Percentiles rank a stretch among this genome's conserved stretches.
Evolutionary conservation across 1,140 invertebrate genomes (phyloP).

Genomic region (Drosophila nigrodunni): DNA sequence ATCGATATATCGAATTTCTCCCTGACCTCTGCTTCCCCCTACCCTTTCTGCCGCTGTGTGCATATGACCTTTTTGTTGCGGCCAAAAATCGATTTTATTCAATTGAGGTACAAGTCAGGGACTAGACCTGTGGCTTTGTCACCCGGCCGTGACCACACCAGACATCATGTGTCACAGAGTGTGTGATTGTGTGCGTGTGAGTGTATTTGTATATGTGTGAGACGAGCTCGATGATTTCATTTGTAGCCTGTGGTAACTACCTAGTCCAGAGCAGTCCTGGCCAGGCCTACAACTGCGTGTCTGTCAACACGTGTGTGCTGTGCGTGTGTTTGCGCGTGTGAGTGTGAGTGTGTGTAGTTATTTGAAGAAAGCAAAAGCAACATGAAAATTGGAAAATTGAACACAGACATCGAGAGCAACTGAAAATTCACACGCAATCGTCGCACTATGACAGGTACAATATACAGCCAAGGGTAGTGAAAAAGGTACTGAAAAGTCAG

Average conservation of each 20-base stretch:
- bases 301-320: conserved; percentile 37
- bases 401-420: conserved; percentile 30
- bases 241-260: conserved; percentile 61
- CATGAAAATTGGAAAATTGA: conserved; percentile 51
- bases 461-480: background rate
- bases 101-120: conserved; percentile 36
- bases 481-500: background rate
- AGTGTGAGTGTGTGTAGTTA: conserved; percentile 3
- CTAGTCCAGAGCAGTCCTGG: conserved; percentile 28
- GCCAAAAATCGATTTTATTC: conserved; percentile 68
- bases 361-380: conserved; percentile 29
- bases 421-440: conserved; percentile 68
- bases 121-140: conserved; percentile 56
- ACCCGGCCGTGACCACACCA: conserved; percentile 71
- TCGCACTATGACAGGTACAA: conserved; percentile 6
- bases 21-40: background rate
- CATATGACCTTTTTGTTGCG: conserved; percentile 32
- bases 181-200: conserved; percentile 18
- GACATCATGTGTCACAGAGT: conserved; percentile 10
- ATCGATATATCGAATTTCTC: conserved; percentile 39
- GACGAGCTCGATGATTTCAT: conserved; percentile 72
- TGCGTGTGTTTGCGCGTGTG: conserved; percentile 5
- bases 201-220: conserved; percentile 17
- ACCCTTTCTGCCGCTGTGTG: conserved; percentile 14
- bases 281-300: conserved; percentile 36